phyloP scores from a whole-genome alignment of 2,888 invertebrate species.

The Coleophora flavipennella region DNA sequence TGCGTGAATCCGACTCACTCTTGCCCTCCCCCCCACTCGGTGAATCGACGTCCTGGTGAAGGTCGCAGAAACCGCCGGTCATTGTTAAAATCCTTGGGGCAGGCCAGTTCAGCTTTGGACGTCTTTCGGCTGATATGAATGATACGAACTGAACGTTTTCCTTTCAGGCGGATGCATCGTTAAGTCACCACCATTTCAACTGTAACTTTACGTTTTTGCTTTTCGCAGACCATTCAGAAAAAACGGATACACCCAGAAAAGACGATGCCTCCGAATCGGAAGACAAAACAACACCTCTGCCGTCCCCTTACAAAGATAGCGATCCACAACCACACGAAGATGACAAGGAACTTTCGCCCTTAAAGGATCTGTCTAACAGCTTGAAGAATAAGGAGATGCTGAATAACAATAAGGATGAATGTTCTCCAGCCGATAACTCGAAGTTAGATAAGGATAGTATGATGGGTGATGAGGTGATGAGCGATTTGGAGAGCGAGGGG shows the following conservation, averaged over 20 bases:
- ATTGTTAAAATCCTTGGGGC: too few species aligned
- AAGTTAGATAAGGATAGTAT: constrained; percentile 75
- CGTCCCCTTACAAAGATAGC: constrained; percentile 29
- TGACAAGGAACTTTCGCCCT: constrained; percentile 40
- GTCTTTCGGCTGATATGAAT: too few species aligned
- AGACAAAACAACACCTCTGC: constrained; percentile 24
- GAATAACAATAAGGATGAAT: constrained; percentile 63
- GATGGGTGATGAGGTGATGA: constrained; percentile 76
- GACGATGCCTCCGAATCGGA: constrained; percentile 25
- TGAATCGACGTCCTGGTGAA: too few species aligned
- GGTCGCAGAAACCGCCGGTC: too few species aligned
- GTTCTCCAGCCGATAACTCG: constrained; percentile 52
- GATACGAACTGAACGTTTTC: too few species aligned
- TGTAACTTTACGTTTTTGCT: too few species aligned
- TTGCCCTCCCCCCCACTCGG: too few species aligned
- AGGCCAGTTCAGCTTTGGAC: too few species aligned
- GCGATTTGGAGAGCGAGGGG: constrained; percentile 90
- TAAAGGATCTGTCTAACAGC: constrained; percentile 48
- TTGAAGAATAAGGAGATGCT: constrained; percentile 45
- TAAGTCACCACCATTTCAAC: too few species aligned
- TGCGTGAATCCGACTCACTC: too few species aligned
- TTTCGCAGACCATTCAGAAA: constrained; percentile 32
- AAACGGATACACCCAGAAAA: constrained; percentile 45
- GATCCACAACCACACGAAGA: constrained; percentile 37
- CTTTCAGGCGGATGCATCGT: too few species aligned